Percentiles rank a stretch among this genome's conserved stretches.
Conservation (phyloP, 1,140 invertebrate species). For the Bombus soroeensis region DNA sequence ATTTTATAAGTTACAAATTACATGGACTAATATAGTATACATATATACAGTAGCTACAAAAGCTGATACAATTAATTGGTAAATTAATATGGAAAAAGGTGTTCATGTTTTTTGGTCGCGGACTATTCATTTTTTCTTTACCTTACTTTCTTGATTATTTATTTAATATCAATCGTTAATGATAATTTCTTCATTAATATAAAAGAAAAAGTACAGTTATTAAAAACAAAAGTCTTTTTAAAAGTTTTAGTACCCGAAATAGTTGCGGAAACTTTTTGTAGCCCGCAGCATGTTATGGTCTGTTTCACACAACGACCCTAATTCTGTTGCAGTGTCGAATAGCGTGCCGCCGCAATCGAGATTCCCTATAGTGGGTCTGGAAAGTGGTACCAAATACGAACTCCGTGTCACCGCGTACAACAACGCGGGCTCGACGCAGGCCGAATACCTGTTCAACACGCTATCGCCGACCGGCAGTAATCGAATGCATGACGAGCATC, state of each 20-base stretch:
- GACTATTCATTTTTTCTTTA: too few species aligned
- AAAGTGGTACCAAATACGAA: conserved; percentile 87
- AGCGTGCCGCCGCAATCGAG: conserved; percentile 82
- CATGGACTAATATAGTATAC: too few species aligned
- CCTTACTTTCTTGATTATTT: too few species aligned
- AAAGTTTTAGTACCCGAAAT: not conserved
- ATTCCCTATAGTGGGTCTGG: conserved; percentile 85
- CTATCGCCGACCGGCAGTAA: conserved; percentile 82
- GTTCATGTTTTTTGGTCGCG: too few species aligned
- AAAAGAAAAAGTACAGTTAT: too few species aligned
- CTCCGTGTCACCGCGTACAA: conserved; percentile 87
- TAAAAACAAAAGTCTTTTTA: not conserved
- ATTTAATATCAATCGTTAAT: too few species aligned
- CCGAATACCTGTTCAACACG: conserved; percentile 87
- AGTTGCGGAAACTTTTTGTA: not conserved
- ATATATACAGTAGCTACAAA: too few species aligned
- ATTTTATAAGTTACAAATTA: too few species aligned
- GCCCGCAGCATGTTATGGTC: not conserved
- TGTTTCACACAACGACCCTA: not conserved
- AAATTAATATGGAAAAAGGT: too few species aligned
- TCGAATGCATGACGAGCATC: conserved; percentile 75
- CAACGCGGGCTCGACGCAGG: conserved; percentile 87
- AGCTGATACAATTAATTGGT: too few species aligned
- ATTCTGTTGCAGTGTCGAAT: conserved; percentile 79
- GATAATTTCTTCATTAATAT: too few species aligned